phyloP scores from a whole-genome alignment of 1,140 invertebrate species.

The Aphaenogaster ashmeadi region DNA sequence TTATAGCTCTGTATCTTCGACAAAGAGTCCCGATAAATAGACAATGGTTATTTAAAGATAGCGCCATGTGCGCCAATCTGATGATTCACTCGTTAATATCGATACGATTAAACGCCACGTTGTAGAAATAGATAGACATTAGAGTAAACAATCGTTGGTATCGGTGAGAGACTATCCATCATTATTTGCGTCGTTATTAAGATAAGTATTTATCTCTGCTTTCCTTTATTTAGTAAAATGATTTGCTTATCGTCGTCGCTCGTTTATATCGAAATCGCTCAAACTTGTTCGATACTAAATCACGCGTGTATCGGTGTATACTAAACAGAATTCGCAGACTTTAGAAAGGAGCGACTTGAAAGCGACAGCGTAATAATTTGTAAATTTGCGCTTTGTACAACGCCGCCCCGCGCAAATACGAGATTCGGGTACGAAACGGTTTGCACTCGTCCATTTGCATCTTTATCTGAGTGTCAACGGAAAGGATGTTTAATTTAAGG shows the following conservation, averaged over 20 bases:
- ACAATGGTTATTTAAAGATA: background rate
- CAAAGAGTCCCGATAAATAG: background rate
- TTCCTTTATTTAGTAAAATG: background rate
- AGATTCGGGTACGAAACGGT: background rate
- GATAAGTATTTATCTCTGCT: background rate
- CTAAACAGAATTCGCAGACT: background rate
- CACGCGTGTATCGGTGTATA: background rate
- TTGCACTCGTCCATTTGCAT: conserved; percentile 15
- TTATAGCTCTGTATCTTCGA: too few species aligned
- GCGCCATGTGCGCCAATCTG: background rate
- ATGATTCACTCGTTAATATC: background rate
- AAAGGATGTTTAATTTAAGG: conserved; percentile 21
- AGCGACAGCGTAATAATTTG: background rate
- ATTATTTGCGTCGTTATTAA: conserved; percentile 4
- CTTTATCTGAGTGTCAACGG: conserved; percentile 9
- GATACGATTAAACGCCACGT: background rate
- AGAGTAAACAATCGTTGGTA: background rate
- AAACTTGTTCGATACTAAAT: background rate
- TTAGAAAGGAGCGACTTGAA: background rate
- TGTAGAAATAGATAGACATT: conserved; percentile 18
- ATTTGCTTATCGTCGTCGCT: background rate
- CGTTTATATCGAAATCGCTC: background rate
- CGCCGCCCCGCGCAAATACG: background rate
- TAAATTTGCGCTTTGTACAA: background rate
- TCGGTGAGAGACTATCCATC: background rate